phyloP scores from a whole-genome alignment of 2,797 vertebrate species.

The Prionace glauca region DNA sequence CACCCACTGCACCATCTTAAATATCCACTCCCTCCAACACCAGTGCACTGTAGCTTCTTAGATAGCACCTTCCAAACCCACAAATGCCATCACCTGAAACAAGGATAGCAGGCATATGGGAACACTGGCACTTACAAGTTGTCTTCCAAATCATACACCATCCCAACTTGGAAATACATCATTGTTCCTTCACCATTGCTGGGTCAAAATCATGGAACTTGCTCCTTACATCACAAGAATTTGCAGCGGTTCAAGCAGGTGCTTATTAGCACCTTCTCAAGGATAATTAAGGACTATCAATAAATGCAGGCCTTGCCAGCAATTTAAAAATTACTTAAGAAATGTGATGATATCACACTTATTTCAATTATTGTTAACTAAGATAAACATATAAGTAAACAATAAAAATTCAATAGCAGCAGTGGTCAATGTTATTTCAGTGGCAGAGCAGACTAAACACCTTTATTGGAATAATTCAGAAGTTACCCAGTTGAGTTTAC shows the following conservation, averaged over 20 bases:
- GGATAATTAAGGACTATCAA: background rate
- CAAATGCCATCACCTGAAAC: background rate
- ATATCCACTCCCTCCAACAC: too few relatives aligned
- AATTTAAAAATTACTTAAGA: background rate
- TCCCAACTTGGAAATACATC: background rate
- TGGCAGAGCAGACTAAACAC: background rate
- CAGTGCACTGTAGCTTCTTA: background rate
- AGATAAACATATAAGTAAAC: background rate
- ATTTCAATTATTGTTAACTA: background rate
- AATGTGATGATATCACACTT: background rate
- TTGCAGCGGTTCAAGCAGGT: background rate
- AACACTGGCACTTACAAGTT: background rate
- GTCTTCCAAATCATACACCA: background rate
- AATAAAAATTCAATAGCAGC: background rate
- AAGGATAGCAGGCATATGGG: background rate
- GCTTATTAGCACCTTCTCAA: background rate
- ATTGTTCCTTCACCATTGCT: background rate
- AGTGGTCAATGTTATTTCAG: background rate
- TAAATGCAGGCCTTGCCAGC: background rate
- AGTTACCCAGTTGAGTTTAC: background rate
- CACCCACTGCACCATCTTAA: too few relatives aligned
- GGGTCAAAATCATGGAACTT: background rate
- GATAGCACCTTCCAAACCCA: background rate
- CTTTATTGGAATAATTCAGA: background rate
- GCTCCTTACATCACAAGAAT: background rate